Conservation (phyloP, 2,797 vertebrate genomes). For the Hippoglossus hippoglossus region DNA sequence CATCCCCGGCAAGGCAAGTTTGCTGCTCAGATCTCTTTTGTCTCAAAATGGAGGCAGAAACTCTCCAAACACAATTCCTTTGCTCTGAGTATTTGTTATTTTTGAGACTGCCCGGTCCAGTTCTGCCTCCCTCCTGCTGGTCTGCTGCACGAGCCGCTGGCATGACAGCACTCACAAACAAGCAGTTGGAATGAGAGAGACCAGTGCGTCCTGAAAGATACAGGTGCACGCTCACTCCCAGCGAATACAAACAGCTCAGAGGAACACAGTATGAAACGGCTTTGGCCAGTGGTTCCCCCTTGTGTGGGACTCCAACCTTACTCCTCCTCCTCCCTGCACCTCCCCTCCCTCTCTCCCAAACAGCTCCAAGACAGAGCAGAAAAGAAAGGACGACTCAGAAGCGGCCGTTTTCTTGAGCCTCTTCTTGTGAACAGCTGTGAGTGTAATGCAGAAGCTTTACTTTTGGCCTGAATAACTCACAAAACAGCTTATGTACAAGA, state of each 20-base stretch:
- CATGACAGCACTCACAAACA: constrained; percentile 71
- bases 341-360: constrained; percentile 63
- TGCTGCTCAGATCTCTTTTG: constrained; percentile 66
- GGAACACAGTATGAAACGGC: constrained; percentile 70
- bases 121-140: constrained; percentile 64
- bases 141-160: constrained; percentile 53
- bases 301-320: constrained; percentile 77
- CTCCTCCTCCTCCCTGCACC: constrained; percentile 70
- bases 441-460: constrained; percentile 7
- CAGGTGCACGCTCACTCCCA: constrained; percentile 72
- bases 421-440: constrained; percentile 22
- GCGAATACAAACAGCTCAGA: constrained; percentile 68
- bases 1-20: constrained; percentile 64
- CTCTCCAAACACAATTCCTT: constrained; percentile 69
- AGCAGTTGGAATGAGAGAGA: constrained; percentile 56
- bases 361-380: constrained; percentile 67
- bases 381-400: constrained; percentile 44
- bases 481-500: neutral
- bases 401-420: constrained; percentile 39
- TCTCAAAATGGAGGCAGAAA: constrained; percentile 76
- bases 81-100: constrained; percentile 61
- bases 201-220: constrained; percentile 59
- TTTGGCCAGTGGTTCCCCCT: constrained; percentile 75
- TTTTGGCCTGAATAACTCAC: constrained; percentile 11
- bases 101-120: constrained; percentile 67